Percentiles rank a stretch among this genome's conserved stretches.
These are phyloP conservation scores for Botia almorhae DNA, from an alignment of 2,797 vertebrate species.

Conservation along the genomic window DNA sequence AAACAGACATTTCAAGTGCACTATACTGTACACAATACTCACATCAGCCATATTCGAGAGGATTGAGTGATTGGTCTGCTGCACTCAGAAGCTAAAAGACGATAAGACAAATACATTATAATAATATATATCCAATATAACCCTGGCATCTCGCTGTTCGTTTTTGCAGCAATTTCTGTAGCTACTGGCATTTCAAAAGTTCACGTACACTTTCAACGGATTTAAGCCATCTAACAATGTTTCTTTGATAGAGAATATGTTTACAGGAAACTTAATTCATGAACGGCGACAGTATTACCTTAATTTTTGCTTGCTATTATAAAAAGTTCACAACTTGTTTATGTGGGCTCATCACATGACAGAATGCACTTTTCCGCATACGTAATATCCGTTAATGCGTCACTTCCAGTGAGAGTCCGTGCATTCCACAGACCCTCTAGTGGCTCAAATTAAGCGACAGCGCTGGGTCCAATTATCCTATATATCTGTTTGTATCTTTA, in stretches of 20 bases:
- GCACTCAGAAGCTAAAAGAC: constrained; percentile 32
- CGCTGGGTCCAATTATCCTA: neutral
- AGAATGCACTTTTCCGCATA: constrained; percentile 55
- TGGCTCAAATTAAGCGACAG: neutral
- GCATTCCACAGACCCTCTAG: constrained; percentile 36
- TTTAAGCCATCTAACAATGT: neutral
- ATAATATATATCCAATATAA: neutral
- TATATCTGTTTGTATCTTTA: neutral
- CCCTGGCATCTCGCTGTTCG: neutral
- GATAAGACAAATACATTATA: no score
- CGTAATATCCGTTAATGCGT: constrained; percentile 43
- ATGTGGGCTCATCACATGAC: constrained; percentile 65
- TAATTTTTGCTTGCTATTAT: neutral
- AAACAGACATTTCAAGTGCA: no score
- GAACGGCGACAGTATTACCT: constrained; percentile 27
- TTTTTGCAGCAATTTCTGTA: neutral
- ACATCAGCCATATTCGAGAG: constrained; percentile 72
- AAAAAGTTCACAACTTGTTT: constrained; percentile 38
- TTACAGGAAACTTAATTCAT: neutral
- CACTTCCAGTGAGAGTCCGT: constrained; percentile 35
- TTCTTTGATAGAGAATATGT: neutral
- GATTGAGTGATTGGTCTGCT: neutral
- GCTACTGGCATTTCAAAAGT: neutral
- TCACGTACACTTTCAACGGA: neutral
- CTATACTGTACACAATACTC: constrained; percentile 56